Evolutionary conservation across 2,113 vertebrate genomes (phyloP), one percentile per base, ranked within the genome.

Genomic region (Acanthisitta chloris): DNA sequence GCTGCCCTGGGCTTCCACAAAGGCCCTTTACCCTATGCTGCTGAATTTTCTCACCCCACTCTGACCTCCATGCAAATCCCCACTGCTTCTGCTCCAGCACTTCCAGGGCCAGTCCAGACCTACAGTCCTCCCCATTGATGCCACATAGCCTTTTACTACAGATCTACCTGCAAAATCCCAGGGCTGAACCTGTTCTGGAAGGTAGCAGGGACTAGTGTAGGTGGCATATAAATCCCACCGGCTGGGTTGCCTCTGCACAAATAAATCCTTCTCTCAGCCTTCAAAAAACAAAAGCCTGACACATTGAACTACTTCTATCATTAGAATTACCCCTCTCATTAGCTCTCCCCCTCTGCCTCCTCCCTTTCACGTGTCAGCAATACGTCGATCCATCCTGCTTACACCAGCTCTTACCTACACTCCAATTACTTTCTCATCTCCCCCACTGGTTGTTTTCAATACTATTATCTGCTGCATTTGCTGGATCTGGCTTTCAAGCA

Each of bases 381-480:
- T 83, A 62, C 13, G 9, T 95, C 20, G 70, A 96, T 93, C 86
- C 90, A 94, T 96, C 84, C 88, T 96, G 93, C 96, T 94, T 92
- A 87, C 65, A 88, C 94, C 88, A 88, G 85, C 92, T 86, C 83
- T 72, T 93, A 90, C 88, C 81, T 96, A 87, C 80, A 87, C 91
- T 95, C 83, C 95, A 96, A 96, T 97, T 94, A 96, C 92, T 91
- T 87, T 86, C 86, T 82, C 95, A 81, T 97, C 82, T 96, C 88
- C 88, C 95, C 96, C 88, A 96, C 92, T 5, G 88, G 94, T 95
- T 96, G 92, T 95, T 97, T 97, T 92, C 94, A 95, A 93, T 96
- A 94, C 92, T 79, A 96, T 96, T 96, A 96, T 96, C 97, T 96
- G 94, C 92, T 93, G 79, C 91, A 93, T 97, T 96, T 92, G 88